A percentile compares a stretch with the other conserved stretches of the same genome.
phyloP scores from a whole-genome alignment of 1,140 invertebrate species.

The Drosophila takahashii region DNA sequence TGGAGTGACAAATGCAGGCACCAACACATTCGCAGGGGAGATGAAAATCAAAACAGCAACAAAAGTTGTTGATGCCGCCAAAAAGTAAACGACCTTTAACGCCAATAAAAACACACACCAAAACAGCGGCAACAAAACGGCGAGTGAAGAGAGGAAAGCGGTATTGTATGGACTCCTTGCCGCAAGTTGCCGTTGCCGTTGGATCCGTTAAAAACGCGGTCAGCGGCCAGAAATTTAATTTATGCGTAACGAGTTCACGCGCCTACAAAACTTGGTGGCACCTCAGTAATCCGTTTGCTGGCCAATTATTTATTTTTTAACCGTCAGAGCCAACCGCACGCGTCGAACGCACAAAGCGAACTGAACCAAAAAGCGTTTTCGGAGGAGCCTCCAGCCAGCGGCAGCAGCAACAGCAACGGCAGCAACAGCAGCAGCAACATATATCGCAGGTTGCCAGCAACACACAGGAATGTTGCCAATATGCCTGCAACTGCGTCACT shows the following conservation, averaged over 20 bases:
- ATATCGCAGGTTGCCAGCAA: conserved; percentile 19
- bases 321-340: conserved; percentile 68
- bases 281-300: conserved; percentile 55
- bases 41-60: conserved; percentile 82
- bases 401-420: conserved; percentile 29
- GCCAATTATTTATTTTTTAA: conserved; percentile 17
- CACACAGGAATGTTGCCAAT: conserved; percentile 41
- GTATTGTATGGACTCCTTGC: conserved; percentile 52
- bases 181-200: conserved; percentile 17
- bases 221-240: conserved; percentile 62
- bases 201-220: conserved; percentile 76
- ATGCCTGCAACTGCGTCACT: conserved; percentile 1
- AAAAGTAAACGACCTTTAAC: conserved; percentile 83
- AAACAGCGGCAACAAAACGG: conserved; percentile 42
- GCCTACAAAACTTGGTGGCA: conserved; percentile 72
- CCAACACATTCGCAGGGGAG: conserved; percentile 41
- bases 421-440: conserved; percentile 33
- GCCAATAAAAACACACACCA: conserved; percentile 75
- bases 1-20: conserved; percentile 32
- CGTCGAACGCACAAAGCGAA: conserved; percentile 83
- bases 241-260: conserved; percentile 82
- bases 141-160: conserved; percentile 43
- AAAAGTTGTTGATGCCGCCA: conserved; percentile 82
- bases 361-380: conserved; percentile 74
- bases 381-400: conserved; percentile 62